These are phyloP conservation scores for Tipula lateralis DNA, from an alignment of 2,888 invertebrate genomes.

Conservation along the genomic window DNA sequence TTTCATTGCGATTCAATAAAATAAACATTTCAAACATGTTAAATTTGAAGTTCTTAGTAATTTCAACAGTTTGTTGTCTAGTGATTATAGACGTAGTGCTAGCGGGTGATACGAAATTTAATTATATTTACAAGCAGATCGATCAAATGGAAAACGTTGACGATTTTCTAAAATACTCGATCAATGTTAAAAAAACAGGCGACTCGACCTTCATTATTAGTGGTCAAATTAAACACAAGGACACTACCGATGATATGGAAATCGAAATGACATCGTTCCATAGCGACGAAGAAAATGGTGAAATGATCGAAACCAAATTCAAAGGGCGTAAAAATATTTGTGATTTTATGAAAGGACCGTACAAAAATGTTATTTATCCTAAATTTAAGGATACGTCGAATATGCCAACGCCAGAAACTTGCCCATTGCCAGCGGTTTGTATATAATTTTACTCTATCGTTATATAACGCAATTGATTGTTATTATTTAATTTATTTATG, in stretches of 20 bases:
- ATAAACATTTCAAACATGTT: background rate
- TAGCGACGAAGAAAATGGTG: background rate
- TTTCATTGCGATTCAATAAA: background rate
- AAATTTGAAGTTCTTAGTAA: background rate
- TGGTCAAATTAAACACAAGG: background rate
- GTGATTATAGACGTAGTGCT: background rate
- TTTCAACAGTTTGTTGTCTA: background rate
- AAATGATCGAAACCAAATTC: background rate
- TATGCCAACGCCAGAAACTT: background rate
- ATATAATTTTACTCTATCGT: background rate
- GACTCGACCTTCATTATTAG: background rate
- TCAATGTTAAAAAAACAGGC: background rate
- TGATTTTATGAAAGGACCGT: background rate
- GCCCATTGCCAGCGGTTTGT: constrained; percentile 21
- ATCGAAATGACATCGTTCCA: background rate
- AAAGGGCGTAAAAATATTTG: background rate
- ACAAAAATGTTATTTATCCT: background rate
- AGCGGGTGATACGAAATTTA: background rate
- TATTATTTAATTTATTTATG: background rate
- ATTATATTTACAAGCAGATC: background rate
- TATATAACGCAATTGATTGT: background rate
- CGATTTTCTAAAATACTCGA: background rate
- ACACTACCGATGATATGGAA: background rate
- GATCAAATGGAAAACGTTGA: background rate
- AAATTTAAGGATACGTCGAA: constrained; percentile 26